phyloP scores from a whole-genome alignment of 2,797 vertebrate species.

The Scomberomorus guttatus region DNA sequence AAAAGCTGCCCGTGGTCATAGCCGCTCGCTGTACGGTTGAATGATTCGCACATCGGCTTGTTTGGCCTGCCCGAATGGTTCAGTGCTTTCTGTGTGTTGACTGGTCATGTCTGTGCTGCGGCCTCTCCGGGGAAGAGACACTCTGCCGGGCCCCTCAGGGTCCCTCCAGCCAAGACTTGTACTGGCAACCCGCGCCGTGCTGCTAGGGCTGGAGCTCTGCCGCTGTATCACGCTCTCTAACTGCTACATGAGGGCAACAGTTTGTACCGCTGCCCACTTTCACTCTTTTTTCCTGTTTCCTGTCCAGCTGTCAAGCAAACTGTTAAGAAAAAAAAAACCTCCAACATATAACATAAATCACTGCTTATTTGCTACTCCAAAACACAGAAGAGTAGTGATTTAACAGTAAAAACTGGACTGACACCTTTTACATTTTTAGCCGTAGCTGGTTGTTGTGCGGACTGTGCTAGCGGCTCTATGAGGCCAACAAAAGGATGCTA shows the following conservation, averaged over 20 bases:
- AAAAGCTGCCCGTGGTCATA: conserved; percentile 44
- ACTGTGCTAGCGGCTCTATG: no score
- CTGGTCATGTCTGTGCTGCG: conserved; percentile 46
- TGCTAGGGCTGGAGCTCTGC: conserved; percentile 20
- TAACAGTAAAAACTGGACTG: neutral
- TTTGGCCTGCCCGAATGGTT: conserved; percentile 59
- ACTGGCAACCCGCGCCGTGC: conserved; percentile 20
- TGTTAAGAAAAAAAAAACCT: neutral
- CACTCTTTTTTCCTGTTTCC: neutral
- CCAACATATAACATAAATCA: neutral
- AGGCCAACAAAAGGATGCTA: no score
- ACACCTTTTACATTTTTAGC: neutral
- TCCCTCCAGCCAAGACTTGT: conserved; percentile 42
- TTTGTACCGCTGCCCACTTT: neutral
- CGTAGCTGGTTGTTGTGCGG: neutral
- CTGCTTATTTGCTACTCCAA: neutral
- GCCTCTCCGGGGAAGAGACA: conserved; percentile 18
- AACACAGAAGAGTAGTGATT: no score
- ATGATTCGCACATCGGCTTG: conserved; percentile 54
- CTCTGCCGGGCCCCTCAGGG: conserved; percentile 45
- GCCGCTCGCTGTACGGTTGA: conserved; percentile 32
- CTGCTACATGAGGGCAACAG: conserved; percentile 1
- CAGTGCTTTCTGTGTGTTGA: conserved; percentile 51
- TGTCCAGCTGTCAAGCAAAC: neutral
- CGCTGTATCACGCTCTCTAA: neutral